phyloP scores from a whole-genome alignment of 2,888 invertebrate species.

The Ornithoptera priamus region DNA sequence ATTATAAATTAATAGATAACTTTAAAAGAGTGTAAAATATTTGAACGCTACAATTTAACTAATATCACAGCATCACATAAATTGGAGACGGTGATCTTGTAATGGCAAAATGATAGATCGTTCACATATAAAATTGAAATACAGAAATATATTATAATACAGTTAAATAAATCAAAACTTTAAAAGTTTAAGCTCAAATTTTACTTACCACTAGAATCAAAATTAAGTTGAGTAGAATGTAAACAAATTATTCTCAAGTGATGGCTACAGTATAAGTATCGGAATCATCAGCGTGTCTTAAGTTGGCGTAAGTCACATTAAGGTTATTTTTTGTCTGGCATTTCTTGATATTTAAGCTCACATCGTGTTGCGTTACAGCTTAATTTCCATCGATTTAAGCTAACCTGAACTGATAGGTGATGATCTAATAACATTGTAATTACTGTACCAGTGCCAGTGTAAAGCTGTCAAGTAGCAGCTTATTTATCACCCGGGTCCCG shows the following conservation, averaged over 20 bases:
- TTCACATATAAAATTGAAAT: too few species aligned
- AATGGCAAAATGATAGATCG: too few species aligned
- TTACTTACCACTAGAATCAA: conserved; percentile 7
- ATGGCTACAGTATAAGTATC: conserved; percentile 9
- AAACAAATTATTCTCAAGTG: conserved; percentile 24
- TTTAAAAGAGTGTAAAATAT: too few species aligned
- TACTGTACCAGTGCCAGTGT: not conserved
- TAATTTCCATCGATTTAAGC: conserved; percentile 3
- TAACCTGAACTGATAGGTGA: not conserved
- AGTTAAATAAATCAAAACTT: not conserved
- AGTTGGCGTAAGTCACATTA: conserved; percentile 17
- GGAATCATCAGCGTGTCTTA: conserved; percentile 7
- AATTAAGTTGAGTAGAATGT: conserved; percentile 15
- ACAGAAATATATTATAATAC: not conserved
- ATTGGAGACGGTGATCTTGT: too few species aligned
- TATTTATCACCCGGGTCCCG: conserved; percentile 15
- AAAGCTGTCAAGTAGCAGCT: conserved; percentile 9
- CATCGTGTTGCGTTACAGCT: conserved; percentile 10
- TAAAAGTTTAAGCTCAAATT: not conserved
- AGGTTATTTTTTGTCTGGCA: conserved; percentile 10
- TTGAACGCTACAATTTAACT: too few species aligned
- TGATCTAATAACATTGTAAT: conserved; percentile 22
- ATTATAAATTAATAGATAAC: too few species aligned
- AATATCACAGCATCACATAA: too few species aligned
- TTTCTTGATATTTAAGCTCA: not conserved